phyloP scores from a whole-genome alignment of 2,113 vertebrate species.

The Gnathonemus longibarbis region DNA sequence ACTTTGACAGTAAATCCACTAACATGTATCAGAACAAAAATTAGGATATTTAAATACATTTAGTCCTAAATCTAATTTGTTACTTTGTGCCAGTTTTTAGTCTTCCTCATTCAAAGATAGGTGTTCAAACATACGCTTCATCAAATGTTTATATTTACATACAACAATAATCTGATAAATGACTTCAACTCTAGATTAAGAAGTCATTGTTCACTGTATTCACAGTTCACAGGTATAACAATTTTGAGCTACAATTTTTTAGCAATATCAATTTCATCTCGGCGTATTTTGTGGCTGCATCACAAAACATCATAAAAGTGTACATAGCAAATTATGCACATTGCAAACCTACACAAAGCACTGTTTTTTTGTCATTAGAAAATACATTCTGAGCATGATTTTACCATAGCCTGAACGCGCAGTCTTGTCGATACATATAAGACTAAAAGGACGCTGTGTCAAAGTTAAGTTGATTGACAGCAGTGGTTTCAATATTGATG shows the following conservation, averaged over 20 bases:
- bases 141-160: neutral
- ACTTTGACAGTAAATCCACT: neutral
- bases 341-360: neutral
- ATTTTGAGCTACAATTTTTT: neutral
- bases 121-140: neutral
- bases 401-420: neutral
- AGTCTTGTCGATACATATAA: neutral
- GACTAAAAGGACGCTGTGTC: neutral
- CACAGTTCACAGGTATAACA: neutral
- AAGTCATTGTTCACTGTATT: neutral
- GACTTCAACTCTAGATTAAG: neutral
- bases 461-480: conserved; percentile 13
- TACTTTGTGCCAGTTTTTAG: neutral
- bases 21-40: neutral
- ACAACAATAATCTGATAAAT: neutral
- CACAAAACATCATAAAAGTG: neutral
- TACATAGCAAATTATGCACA: neutral
- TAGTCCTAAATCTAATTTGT: neutral
- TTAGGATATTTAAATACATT: neutral
- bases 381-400: neutral
- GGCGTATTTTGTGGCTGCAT: neutral
- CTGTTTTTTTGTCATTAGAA: neutral
- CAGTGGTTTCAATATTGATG: conserved; percentile 18
- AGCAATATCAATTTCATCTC: neutral
- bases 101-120: neutral